Conservation (phyloP, 1,140 invertebrate genomes). For the Drosophila micromelanica region DNA sequence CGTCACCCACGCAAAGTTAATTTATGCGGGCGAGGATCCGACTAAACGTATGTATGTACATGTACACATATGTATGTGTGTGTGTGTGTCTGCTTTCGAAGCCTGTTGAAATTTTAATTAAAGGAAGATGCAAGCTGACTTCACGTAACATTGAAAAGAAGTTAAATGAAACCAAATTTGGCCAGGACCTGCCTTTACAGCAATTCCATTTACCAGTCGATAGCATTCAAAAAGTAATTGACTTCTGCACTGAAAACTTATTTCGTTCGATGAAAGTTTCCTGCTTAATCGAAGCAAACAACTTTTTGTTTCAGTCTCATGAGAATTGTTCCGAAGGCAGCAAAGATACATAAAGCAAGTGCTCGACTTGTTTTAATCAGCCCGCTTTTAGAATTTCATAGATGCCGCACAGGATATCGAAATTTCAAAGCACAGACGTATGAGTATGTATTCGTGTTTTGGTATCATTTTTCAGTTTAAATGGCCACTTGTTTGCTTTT, state of each 20-base stretch:
- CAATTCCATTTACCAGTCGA: constrained; percentile 33
- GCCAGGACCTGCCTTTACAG: not conserved
- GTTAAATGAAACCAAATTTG: constrained; percentile 33
- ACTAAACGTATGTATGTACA: constrained; percentile 7
- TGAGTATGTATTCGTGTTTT: too few relatives aligned
- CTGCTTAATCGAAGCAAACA: not conserved
- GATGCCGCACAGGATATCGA: too few relatives aligned
- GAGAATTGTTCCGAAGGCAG: too few relatives aligned
- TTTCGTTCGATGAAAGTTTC: constrained; percentile 58
- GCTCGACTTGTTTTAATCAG: too few relatives aligned
- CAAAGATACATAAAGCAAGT: too few relatives aligned
- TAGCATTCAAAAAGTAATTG: constrained; percentile 57
- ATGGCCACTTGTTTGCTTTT: not conserved
- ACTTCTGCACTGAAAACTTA: constrained; percentile 60
- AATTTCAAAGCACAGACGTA: too few relatives aligned
- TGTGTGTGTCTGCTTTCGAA: not conserved
- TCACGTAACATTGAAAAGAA: constrained; percentile 23
- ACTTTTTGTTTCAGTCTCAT: not conserved
- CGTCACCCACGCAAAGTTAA: constrained; percentile 67
- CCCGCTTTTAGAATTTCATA: too few relatives aligned
- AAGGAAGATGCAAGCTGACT: constrained; percentile 62
- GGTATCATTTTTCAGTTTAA: not conserved
- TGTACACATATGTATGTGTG: not conserved
- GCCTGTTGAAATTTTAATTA: constrained; percentile 80
- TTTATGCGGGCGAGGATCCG: constrained; percentile 70